Conservation (phyloP, 2,113 vertebrate genomes). For the Dicerorhinus sumatrensis region DNA sequence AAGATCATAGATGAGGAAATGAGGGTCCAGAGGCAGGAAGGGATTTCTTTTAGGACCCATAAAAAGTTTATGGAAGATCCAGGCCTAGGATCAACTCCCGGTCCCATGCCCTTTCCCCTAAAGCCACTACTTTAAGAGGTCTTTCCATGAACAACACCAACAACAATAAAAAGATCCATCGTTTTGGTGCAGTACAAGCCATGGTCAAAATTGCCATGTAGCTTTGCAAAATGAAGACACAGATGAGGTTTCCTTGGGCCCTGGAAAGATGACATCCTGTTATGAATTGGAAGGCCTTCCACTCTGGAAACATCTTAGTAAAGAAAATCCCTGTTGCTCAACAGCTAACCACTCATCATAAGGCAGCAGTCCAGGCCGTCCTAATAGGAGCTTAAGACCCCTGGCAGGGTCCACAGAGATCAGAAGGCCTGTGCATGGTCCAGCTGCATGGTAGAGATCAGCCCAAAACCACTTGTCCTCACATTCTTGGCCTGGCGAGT, state of each 20-base stretch:
- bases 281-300: background rate
- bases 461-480: slow-evolving; percentile 22
- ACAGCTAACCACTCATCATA: background rate
- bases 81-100: background rate
- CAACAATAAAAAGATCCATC: background rate
- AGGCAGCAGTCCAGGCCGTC: background rate
- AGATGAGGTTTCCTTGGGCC: background rate
- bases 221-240: background rate
- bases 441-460: background rate
- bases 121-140: background rate
- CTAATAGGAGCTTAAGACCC: slow-evolving; percentile 1
- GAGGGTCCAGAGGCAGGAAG: background rate
- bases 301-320: slow-evolving; percentile 32
- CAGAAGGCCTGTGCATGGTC: background rate
- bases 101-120: rapidly evolving
- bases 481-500: background rate
- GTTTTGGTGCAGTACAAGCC: background rate
- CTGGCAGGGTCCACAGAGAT: background rate
- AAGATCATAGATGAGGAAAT: background rate
- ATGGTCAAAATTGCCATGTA: background rate
- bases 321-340: slow-evolving; percentile 29
- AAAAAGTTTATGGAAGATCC: background rate
- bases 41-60: background rate
- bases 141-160: background rate
- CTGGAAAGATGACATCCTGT: background rate